Conservation (phyloP, 2,888 invertebrate genomes). For the Erebia epiphron region DNA sequence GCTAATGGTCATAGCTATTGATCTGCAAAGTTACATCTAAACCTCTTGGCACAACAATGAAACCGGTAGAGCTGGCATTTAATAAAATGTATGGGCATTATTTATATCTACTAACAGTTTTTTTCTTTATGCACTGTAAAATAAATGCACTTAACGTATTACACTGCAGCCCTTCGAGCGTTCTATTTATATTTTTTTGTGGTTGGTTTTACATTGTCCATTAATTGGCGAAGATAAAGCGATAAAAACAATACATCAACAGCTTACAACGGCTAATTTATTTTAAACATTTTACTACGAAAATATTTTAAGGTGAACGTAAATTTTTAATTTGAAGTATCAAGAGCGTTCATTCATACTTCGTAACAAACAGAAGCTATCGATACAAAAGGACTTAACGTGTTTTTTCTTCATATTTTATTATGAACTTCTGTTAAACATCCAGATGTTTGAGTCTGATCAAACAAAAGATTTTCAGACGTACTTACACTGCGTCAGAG, state of each 20-base stretch:
- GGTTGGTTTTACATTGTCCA: constrained; percentile 50
- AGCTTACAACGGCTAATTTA: constrained; percentile 42
- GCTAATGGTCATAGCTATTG: constrained; percentile 13
- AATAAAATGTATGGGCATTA: constrained; percentile 50
- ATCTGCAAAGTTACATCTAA: constrained; percentile 23
- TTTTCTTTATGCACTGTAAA: constrained; percentile 51
- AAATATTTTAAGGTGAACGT: constrained; percentile 23
- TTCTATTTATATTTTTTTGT: constrained; percentile 45
- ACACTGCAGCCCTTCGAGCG: constrained; percentile 47
- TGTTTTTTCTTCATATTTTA: constrained; percentile 82
- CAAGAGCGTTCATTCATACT: constrained; percentile 54
- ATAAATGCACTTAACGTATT: constrained; percentile 59
- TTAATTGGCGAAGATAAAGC: constrained; percentile 59
- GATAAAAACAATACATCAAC: constrained; percentile 55
- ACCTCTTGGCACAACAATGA: constrained; percentile 27
- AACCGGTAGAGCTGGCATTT: constrained; percentile 54
- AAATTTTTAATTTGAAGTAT: constrained; percentile 53
- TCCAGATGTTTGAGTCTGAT: constrained; percentile 80
- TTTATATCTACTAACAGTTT: constrained; percentile 50
- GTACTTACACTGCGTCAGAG: constrained; percentile 67
- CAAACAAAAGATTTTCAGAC: constrained; percentile 81
- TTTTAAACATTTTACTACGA: constrained; percentile 29
- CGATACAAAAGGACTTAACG: constrained; percentile 82
- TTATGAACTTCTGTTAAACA: constrained; percentile 82
- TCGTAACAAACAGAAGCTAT: constrained; percentile 67